Conservation (phyloP, 2,113 vertebrate genomes). For the Strix uralensis region DNA sequence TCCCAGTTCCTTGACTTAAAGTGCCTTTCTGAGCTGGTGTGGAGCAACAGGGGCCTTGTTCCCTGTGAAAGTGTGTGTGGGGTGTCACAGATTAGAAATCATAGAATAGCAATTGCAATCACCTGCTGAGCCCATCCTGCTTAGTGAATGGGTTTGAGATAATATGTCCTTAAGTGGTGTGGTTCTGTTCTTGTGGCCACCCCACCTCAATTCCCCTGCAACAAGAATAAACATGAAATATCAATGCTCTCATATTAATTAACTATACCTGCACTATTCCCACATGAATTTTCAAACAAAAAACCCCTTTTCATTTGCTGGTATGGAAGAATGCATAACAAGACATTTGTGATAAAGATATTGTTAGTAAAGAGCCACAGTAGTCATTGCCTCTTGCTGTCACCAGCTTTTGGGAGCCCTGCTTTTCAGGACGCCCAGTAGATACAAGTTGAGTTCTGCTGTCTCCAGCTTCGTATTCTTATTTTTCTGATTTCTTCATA, state of each 20-base stretch:
- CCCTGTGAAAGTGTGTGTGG: not conserved
- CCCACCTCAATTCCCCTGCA: not conserved
- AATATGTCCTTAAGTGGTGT: no score
- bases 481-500: slow-evolving; percentile 22
- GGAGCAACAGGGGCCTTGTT: not conserved
- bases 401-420: not conserved
- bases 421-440: not conserved
- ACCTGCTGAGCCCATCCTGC: not conserved
- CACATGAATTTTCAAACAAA: not conserved
- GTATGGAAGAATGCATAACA: not conserved
- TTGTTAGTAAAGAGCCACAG: not conserved
- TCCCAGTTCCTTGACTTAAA: not conserved
- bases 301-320: not conserved
- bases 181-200: not conserved
- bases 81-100: not conserved
- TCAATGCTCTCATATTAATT: not conserved
- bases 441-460: not conserved
- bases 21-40: not conserved
- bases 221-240: not conserved
- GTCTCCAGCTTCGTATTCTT: not conserved
- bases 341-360: not conserved
- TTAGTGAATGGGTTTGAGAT: not conserved
- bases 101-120: not conserved
- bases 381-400: not conserved
- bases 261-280: not conserved